Percentiles rank a stretch among this genome's conserved stretches.
These are phyloP conservation scores for Rotaria sp. DNA, from an alignment of 2,888 invertebrate genomes.

Conservation along the genomic window DNA sequence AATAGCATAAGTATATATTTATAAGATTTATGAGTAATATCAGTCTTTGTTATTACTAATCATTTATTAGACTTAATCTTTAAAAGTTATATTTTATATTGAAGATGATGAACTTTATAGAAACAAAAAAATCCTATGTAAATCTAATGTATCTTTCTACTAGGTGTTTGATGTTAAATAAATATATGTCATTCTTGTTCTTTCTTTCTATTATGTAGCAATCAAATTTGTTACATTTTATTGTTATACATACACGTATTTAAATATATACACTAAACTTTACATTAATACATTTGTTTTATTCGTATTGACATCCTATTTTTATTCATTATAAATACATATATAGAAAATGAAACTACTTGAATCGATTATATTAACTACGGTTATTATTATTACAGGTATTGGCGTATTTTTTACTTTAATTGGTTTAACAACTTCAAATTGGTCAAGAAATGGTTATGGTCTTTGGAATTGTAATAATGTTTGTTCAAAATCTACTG, in stretches of 20 bases:
- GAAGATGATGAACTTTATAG: not conserved
- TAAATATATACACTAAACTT: not conserved
- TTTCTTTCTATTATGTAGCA: not conserved
- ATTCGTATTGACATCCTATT: no score
- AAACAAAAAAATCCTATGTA: not conserved
- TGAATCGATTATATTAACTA: not conserved
- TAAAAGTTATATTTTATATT: not conserved
- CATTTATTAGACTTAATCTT: not conserved
- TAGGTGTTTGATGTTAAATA: not conserved
- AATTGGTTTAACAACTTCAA: constrained; percentile 3
- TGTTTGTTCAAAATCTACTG: not conserved
- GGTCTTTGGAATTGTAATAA: not conserved
- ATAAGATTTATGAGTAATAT: no score
- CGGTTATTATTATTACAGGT: not conserved
- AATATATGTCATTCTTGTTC: not conserved
- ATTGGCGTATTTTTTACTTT: not conserved
- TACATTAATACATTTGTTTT: not conserved
- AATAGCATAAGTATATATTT: no score
- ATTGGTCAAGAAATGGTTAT: not conserved
- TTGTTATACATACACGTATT: no score
- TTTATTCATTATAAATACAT: no score
- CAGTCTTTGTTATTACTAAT: no score
- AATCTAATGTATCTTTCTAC: not conserved
- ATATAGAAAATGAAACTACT: not conserved
- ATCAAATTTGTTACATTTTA: not conserved